Conservation (phyloP, 2,797 vertebrate genomes). For the Ataeniobius toweri region DNA sequence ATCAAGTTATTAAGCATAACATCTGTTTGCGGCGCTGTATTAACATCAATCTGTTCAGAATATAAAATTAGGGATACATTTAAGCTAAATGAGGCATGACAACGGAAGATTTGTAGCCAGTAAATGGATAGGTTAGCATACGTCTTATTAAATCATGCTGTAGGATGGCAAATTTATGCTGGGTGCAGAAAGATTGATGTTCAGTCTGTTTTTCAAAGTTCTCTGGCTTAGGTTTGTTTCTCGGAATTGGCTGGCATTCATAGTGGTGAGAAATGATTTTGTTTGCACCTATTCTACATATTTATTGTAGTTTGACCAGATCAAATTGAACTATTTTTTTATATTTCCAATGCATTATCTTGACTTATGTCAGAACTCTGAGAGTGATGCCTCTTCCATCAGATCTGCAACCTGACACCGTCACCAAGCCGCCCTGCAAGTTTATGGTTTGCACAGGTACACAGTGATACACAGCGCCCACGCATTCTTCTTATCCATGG, state of each 20-base stretch:
- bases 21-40: slow-evolving; percentile 44
- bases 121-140: slow-evolving; percentile 29
- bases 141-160: slow-evolving; percentile 28
- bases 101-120: slow-evolving; percentile 39
- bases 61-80: slow-evolving; percentile 47
- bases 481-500: slow-evolving; percentile 53
- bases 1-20: slow-evolving; percentile 48
- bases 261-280: slow-evolving; percentile 25
- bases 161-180: slow-evolving; percentile 40
- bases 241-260: slow-evolving; percentile 40
- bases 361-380: slow-evolving; percentile 20
- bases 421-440: slow-evolving; percentile 48
- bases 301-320: slow-evolving; percentile 5
- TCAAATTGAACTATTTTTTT: slow-evolving; percentile 17
- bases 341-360: not conserved
- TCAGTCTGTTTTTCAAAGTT: slow-evolving; percentile 31
- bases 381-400: slow-evolving; percentile 35
- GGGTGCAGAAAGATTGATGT: slow-evolving; percentile 38
- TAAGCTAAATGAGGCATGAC: slow-evolving; percentile 54
- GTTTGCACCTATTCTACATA: not conserved
- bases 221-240: slow-evolving; percentile 31
- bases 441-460: slow-evolving; percentile 45
- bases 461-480: slow-evolving; percentile 54
- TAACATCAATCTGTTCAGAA: slow-evolving; percentile 47
- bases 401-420: slow-evolving; percentile 42